Evolutionary conservation across 2,888 invertebrate genomes (phyloP).

Genomic region (Acrobasis consociella): DNA sequence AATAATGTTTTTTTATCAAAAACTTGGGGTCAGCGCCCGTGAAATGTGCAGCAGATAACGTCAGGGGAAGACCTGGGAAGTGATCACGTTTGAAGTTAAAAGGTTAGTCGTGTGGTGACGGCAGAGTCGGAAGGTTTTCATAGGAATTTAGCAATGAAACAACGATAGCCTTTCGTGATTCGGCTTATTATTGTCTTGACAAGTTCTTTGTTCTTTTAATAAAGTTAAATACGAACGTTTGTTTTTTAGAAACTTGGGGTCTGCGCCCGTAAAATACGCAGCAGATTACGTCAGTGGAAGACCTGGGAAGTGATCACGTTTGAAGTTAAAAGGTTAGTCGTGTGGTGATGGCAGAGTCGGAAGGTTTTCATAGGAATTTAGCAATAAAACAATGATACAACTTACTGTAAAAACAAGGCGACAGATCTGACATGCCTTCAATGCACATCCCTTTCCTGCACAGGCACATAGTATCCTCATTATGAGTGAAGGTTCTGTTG

Average conservation of each 20-base stretch:
- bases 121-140: no score
- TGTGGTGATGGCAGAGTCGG: no score
- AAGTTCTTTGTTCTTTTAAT: no score
- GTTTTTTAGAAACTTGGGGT: slow-evolving; percentile 65
- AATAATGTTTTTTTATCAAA: no score
- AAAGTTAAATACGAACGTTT: no score
- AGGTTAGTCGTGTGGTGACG: no score
- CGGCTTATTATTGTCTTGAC: no score
- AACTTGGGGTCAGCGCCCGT: slow-evolving; percentile 80
- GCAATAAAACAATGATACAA: no score
- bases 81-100: not conserved
- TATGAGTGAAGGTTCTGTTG: slow-evolving; percentile 83
- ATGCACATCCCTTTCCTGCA: slow-evolving; percentile 78
- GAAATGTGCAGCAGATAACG: slow-evolving; percentile 83
- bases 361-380: no score
- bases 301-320: slow-evolving; percentile 57
- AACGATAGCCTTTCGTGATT: no score
- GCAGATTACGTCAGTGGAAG: slow-evolving; percentile 86
- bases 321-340: not conserved
- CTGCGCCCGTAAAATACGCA: slow-evolving; percentile 82
- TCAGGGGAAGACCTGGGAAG: slow-evolving; percentile 84
- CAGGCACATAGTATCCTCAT: slow-evolving; percentile 85
- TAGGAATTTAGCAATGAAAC: no score
- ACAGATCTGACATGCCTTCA: slow-evolving; percentile 86
- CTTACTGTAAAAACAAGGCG: slow-evolving; percentile 88